Base-by-base conservation (phyloP, 2,888 invertebrate genomes). In the Apotomis betuletana region DNA sequence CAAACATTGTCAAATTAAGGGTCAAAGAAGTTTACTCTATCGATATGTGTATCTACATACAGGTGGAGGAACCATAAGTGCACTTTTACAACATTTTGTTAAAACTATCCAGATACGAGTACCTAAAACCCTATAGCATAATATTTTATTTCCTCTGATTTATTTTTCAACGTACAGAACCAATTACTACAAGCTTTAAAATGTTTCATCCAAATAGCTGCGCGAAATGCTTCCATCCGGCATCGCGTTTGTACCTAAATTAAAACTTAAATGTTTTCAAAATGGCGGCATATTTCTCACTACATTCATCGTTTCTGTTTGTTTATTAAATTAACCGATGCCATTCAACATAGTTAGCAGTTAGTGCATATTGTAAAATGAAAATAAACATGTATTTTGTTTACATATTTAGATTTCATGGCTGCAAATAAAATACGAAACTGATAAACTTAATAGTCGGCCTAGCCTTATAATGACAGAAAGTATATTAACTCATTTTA, bases 201-300 rank as follows among this genome's bases (percentile, higher is more conserved):
- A 49, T 49, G 49, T 49, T 49, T 49, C 6, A 49, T 49, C 9
- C 49, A 49, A 49, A 49, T 49, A 49, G 49, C 49, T 49, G 44
- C n/a, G 9, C 15, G 5, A 61, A 61, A 61, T n/a, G 3, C 5
- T 61, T n/a, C 36, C 41, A 61, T 61, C 13, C 15, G 15, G 41
- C 38, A 44, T 61, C 41, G 44, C 44, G 15, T 61, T 44, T 49
- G 9, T 49, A 27, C 27, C 27, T 27, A 36, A 51, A 52, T 15
- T 27, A 36, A 15, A 15, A 46, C 27, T 51, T 27, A 62, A 62
- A 62, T 62, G 27, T 46, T 49, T 49, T 49, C 49, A 9, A 49
- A 49, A 49, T 49, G 49, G 49, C 10, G 49, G 49, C 49, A 49
- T 49, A 49, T 49, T 49, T 49, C 49, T 6, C 41, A 41, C 41